Base-by-base conservation (phyloP, 2,113 vertebrate genomes). In the Aegotheles bennettii region DNA sequence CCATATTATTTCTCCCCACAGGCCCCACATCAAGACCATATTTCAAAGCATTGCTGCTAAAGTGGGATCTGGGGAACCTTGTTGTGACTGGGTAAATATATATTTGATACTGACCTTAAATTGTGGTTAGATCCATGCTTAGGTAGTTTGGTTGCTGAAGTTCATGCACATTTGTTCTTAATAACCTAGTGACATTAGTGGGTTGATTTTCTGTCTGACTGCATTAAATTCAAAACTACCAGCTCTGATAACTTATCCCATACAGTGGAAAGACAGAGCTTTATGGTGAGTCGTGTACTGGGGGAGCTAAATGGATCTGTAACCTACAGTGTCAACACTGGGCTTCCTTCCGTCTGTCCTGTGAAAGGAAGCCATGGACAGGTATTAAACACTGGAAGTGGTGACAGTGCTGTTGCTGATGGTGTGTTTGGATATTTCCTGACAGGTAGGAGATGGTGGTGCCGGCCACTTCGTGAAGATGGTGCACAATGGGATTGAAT, bases 401-500 rank as follows among this genome's bases (percentile, higher is more conserved):
- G 31, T 70, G 82, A 14, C 1, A 9, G 10, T 26, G 6, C 16
- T 8, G 25, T 43, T 48, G 59, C 93, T 97, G 93, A 97, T 4
- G 17, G 35, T 24, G 10, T 19, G 68, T 50, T 38, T 53, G 24
- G 71, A 7, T 80, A 23, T 86, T 4, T 61, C 38, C 20, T 25
- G 24, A 33, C 97, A 99, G 99, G 99, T 99, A 29, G 99, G 99
- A 35, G 99, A 99, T 1, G 99, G 99, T 91, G 99, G 99, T 0
- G 98, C 99, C 0, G 99, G 99, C 1, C 99, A 99, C 96, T 99
- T 99, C 65, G 99, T 99, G 90, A 99, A 99, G 98, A 99, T 99
- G 99, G 99, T 99, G 60, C 99, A 99, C 94, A 99, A 99, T 4
- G 99, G 99, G n/a, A 99, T 99, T 3, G 99, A 99, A 93, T 99